Base-by-base conservation (phyloP, 2,113 vertebrate species). In the Felis chaus region DNA sequence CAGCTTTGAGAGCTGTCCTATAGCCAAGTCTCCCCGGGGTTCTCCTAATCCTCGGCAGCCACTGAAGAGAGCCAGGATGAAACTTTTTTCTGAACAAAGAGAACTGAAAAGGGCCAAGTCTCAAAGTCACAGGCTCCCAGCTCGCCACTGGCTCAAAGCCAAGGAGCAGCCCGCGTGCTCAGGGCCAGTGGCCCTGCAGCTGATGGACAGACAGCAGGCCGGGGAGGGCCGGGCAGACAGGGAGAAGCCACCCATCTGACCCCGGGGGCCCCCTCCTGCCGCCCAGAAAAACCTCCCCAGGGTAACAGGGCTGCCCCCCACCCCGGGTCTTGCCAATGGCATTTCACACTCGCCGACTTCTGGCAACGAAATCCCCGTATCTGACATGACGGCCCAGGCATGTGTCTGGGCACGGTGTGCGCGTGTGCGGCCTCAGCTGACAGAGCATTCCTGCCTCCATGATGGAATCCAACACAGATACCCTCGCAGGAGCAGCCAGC, bases 91-190 rank as follows among this genome's bases (percentile, higher is more conserved):
- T 45, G 78, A 98, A 97, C 97, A 97, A 98, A 97, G 95, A 97
- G 48, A 97, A 97, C 97, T 97, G 97, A 96, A 98, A 98, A 98
- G 95, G 97, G 97, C 97, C 89, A 87, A 95, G 95, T 97, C 96
- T 97, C 97, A 98, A 98, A 98, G 98, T 98, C 97, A 98, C 88
- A 89, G 97, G 96, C 88, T 93, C 96, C 94, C 91, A 94, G 91
- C 71, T 96, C 31, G 25, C 80, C 95, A 90, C 95, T 97, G 98
- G 97, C 95, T 96, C 25, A 25, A 95, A 94, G 97, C 98, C 98
- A 98, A 97, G 93, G 57, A 88, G 48, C 83, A 93, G 91, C 39
- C 91, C 2, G 0, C 33, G 36, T 48, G 48, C 79, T 96, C 78
- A 23, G 79, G 83, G 50, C 68, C 68, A 5, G 55, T 1, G 0